A percentile compares a stretch with the other conserved stretches of the same genome.
phyloP scores from a whole-genome alignment of 2,888 invertebrate genomes.

The Caenorhabditis becei region DNA sequence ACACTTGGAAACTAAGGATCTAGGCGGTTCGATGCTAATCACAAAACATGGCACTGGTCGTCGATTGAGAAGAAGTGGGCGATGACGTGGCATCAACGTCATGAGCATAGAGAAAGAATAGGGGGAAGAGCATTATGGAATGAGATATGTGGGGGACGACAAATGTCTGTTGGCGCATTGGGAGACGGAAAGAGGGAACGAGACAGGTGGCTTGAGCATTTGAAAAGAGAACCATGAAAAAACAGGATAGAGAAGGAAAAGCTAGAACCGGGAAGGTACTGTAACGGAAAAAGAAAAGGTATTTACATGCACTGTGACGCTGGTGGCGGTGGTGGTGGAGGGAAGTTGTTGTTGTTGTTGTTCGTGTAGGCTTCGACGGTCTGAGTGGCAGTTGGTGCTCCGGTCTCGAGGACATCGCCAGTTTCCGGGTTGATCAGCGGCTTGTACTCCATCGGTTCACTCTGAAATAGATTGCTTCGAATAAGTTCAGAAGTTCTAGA shows the following conservation, averaged over 20 bases:
- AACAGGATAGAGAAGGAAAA: constrained; percentile 3
- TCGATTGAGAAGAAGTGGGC: constrained; percentile 11
- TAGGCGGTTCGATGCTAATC: constrained; percentile 45
- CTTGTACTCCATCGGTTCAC: constrained; percentile 56
- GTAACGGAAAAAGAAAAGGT: constrained; percentile 2
- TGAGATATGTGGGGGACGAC: constrained; percentile 43
- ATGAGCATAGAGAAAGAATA: constrained; percentile 26
- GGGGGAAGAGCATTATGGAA: constrained; percentile 27
- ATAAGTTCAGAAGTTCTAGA: neutral
- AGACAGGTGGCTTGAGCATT: constrained; percentile 26
- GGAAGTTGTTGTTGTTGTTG: constrained; percentile 29
- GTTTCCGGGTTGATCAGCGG: constrained; percentile 24
- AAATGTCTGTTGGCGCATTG: neutral
- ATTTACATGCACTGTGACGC: constrained; percentile 32
- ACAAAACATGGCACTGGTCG: constrained; percentile 62
- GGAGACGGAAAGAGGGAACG: constrained; percentile 3
- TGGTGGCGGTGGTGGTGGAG: constrained; percentile 43
- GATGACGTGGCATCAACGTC: constrained; percentile 33
- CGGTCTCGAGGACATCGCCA: constrained; percentile 18
- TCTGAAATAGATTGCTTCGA: constrained; percentile 27
- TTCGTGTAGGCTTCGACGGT: constrained; percentile 27
- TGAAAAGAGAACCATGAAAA: constrained; percentile 11
- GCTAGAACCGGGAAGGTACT: constrained; percentile 2
- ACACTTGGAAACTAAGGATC: constrained; percentile 5
- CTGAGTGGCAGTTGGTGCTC: constrained; percentile 9